Conservation (phyloP, 2,113 vertebrate species). For the Tapirus terrestris region DNA sequence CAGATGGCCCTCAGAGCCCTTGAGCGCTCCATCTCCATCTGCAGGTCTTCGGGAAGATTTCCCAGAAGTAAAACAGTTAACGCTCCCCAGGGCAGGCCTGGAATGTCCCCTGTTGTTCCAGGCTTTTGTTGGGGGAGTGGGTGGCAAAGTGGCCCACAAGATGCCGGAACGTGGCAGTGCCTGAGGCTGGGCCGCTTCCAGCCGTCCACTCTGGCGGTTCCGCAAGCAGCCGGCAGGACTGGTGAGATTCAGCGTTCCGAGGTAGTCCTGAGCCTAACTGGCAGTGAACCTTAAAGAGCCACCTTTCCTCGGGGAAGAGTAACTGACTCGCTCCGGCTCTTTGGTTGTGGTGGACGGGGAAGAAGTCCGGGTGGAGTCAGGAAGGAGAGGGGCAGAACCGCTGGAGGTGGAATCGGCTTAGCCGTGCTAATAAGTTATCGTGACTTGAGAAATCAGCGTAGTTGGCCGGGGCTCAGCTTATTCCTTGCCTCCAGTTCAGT, state of each 20-base stretch:
- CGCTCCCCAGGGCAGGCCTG: not conserved
- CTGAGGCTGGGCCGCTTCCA: not conserved
- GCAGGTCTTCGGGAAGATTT: not conserved
- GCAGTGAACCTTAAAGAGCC: not conserved
- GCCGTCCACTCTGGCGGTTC: not conserved
- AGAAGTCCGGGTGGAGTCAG: not conserved
- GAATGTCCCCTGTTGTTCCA: not conserved
- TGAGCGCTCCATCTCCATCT: accelerated
- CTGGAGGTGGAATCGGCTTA: not conserved
- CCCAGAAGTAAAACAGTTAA: not conserved
- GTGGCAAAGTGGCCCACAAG: not conserved
- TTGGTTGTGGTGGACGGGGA: not conserved
- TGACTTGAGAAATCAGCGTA: not conserved
- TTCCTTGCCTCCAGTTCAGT: not conserved
- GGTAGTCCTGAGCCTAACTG: not conserved
- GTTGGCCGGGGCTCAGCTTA: not conserved
- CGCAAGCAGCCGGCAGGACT: no score
- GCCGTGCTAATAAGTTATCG: not conserved
- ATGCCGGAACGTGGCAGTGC: not conserved
- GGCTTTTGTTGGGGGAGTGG: not conserved
- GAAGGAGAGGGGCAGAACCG: not conserved
- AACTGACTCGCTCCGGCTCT: not conserved
- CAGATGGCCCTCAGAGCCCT: not conserved
- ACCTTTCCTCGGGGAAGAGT: not conserved
- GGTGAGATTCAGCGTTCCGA: not conserved